Conservation (phyloP, 1,140 invertebrate genomes). For the Aleiodes sp. region DNA sequence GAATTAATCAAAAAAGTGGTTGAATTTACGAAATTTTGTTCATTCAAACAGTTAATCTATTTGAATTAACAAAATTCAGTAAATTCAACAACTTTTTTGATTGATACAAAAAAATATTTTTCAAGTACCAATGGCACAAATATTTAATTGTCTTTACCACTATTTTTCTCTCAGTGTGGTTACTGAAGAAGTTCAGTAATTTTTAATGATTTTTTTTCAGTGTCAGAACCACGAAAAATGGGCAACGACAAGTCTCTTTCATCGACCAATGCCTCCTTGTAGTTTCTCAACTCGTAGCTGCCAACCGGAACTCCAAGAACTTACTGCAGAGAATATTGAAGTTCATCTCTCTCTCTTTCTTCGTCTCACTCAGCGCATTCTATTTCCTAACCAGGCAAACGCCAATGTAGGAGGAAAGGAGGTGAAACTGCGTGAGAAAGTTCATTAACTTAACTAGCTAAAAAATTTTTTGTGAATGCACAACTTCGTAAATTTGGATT, state of each 20-base stretch:
- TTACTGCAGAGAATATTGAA: slow-evolving; percentile 5
- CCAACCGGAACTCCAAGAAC: slow-evolving; percentile 5
- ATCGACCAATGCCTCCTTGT: neutral
- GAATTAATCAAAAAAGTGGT: too few species aligned
- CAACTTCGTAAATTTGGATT: neutral
- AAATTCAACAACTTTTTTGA: too few species aligned
- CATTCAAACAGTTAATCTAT: too few species aligned
- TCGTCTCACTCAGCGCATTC: too few species aligned
- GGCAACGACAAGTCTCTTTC: slow-evolving; percentile 16
- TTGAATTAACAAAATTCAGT: too few species aligned
- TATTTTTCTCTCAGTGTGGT: too few species aligned
- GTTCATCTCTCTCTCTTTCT: neutral
- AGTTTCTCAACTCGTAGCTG: neutral
- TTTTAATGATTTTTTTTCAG: too few species aligned
- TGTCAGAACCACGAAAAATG: slow-evolving; percentile 7
- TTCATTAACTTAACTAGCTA: slow-evolving; percentile 17
- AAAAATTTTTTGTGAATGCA: neutral
- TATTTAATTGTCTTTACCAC: too few species aligned
- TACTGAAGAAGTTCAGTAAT: too few species aligned
- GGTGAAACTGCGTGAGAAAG: neutral
- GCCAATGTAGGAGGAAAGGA: neutral
- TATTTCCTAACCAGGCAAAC: slow-evolving; percentile 4
- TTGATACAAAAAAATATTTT: too few species aligned
- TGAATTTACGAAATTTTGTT: too few species aligned
- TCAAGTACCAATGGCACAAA: too few species aligned